Conservation (phyloP, 2,797 vertebrate genomes). For the Sebastes trivittatus region DNA sequence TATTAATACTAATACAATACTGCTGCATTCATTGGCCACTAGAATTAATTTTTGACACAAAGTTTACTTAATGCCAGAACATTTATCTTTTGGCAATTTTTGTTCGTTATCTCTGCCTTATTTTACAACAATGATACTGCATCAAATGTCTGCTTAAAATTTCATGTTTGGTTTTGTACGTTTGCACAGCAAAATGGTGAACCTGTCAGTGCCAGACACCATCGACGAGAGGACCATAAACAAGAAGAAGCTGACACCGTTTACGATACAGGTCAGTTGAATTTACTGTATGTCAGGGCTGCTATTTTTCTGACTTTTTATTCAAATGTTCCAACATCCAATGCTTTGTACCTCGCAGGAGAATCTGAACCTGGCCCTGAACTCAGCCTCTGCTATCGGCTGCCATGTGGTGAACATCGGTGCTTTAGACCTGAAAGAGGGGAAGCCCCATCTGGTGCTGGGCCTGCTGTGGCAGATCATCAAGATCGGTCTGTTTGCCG, state of each 20-base stretch:
- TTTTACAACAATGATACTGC: background rate
- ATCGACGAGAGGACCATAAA: constrained; percentile 98
- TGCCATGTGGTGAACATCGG: constrained; percentile 99
- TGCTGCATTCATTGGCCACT: background rate
- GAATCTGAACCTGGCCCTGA: constrained; percentile 96
- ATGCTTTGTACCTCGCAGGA: constrained; percentile 80
- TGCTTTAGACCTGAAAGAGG: constrained; percentile 92
- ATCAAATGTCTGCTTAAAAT: background rate
- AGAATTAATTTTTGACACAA: background rate
- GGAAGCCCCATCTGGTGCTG: constrained; percentile 95
- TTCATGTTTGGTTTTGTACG: background rate
- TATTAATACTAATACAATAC: background rate
- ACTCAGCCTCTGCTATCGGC: constrained; percentile 97
- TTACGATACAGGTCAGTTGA: constrained; percentile 90
- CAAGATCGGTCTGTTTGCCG: constrained; percentile 97
- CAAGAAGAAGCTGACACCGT: constrained; percentile 95
- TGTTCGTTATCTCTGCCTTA: background rate
- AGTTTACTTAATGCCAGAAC: background rate
- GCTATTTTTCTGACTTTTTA: background rate
- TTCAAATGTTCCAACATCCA: background rate
- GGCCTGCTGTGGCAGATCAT: constrained; percentile 99
- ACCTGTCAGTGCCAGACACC: constrained; percentile 97
- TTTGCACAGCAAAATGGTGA: constrained; percentile 95
- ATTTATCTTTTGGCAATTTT: background rate
- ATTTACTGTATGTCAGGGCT: background rate